These are phyloP conservation scores for Stomatorhinus ivindoensis DNA, from an alignment of 2,113 vertebrate genomes.

Conservation along the genomic window DNA sequence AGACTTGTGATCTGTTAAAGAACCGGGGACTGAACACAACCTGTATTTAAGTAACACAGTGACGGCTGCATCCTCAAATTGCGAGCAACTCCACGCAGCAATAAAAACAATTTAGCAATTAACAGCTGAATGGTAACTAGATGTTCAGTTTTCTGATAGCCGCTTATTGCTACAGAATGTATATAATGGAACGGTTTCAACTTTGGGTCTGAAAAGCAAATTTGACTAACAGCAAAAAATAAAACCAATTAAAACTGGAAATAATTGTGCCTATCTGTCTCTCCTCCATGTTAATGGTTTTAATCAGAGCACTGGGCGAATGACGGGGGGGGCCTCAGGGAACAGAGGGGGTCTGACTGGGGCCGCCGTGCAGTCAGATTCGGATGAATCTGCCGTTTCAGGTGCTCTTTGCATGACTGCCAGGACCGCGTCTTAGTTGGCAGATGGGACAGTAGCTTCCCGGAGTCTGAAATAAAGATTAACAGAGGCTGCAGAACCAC, in stretches of 20 bases:
- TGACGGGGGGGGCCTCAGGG: background rate
- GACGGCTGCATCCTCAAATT: background rate
- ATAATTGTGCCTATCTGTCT: background rate
- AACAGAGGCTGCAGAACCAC: background rate
- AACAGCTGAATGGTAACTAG: background rate
- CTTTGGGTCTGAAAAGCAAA: background rate
- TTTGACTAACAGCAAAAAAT: background rate
- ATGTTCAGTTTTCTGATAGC: background rate
- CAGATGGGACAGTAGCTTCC: background rate
- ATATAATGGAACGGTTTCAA: background rate
- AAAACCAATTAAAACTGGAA: background rate
- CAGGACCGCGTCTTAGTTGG: background rate
- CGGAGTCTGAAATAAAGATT: background rate
- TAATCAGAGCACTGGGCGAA: background rate
- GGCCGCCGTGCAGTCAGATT: background rate
- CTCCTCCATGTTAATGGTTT: background rate
- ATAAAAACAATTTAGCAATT: background rate
- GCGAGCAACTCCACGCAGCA: background rate
- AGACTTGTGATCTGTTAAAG: background rate
- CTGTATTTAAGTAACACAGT: background rate
- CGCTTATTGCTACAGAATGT: background rate
- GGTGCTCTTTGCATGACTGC: background rate
- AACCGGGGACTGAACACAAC: background rate
- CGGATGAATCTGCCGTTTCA: background rate
- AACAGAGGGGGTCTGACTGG: background rate